Evolutionary conservation across 2,888 invertebrate genomes (phyloP).

Genomic region (Hirtodrosophila trivittata): DNA sequence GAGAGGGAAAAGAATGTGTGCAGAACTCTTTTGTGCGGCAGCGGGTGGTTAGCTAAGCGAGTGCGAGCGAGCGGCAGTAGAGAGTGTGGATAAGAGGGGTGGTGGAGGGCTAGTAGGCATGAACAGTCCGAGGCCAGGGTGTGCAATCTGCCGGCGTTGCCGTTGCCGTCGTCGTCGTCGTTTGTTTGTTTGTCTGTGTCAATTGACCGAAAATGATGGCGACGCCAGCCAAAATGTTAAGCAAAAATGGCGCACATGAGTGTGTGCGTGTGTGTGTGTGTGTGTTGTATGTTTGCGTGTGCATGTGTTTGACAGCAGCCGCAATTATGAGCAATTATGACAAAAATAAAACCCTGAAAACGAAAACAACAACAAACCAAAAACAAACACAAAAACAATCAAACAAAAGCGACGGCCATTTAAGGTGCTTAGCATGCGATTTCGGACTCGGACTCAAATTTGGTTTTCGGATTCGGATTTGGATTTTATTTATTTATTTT

Average conservation of each 20-base stretch:
- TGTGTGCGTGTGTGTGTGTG: constrained; percentile 15
- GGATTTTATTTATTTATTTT: not conserved
- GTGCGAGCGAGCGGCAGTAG: not conserved
- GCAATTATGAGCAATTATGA: constrained; percentile 60
- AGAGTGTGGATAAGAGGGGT: constrained; percentile 6
- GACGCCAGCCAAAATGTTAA: constrained; percentile 52
- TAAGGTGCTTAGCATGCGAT: constrained; percentile 41
- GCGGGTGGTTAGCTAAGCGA: not conserved
- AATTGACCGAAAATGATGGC: constrained; percentile 77
- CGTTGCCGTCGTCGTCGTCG: constrained; percentile 2
- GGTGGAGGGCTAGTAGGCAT: constrained; percentile 1
- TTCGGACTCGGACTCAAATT: constrained; percentile 7
- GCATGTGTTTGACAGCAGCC: constrained; percentile 58
- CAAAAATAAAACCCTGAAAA: constrained; percentile 30
- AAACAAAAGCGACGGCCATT: constrained; percentile 58
- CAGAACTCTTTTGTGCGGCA: constrained; percentile 34
- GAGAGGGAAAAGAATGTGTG: constrained; percentile 48
- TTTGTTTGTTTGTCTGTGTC: constrained; percentile 56
- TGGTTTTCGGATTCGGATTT: not conserved
- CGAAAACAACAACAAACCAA: constrained; percentile 17
- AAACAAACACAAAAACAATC: constrained; percentile 31
- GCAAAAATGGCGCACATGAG: constrained; percentile 64
- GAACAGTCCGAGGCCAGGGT: constrained; percentile 33
- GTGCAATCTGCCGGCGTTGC: constrained; percentile 35
- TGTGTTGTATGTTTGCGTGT: constrained; percentile 21